Conservation (phyloP, 2,888 invertebrate species). For the Gerris lacustris region DNA sequence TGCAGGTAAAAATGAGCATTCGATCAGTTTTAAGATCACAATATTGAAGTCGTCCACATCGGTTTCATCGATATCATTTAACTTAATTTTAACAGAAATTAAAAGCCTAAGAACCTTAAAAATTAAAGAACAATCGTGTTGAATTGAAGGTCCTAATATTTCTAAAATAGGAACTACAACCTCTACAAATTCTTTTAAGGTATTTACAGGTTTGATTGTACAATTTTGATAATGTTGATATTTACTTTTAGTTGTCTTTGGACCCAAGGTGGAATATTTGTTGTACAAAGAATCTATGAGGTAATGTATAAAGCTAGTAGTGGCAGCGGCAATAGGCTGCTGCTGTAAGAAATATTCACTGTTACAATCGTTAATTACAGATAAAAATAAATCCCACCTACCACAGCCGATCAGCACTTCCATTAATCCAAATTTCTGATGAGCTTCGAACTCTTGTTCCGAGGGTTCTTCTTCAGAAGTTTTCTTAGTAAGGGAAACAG, state of each 20-base stretch:
- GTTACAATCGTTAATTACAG: slow-evolving; percentile 69
- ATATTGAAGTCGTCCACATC: slow-evolving; percentile 38
- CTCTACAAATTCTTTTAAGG: slow-evolving; percentile 58
- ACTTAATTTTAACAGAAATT: slow-evolving; percentile 35
- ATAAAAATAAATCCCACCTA: slow-evolving; percentile 77
- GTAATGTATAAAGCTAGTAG: slow-evolving; percentile 68
- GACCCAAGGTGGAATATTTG: background rate
- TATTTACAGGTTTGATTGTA: slow-evolving; percentile 45
- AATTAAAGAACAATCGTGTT: slow-evolving; percentile 76
- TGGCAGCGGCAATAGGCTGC: slow-evolving; percentile 61
- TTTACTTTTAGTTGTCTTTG: background rate
- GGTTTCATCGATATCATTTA: slow-evolving; percentile 33
- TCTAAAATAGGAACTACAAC: slow-evolving; percentile 74
- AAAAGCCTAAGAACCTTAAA: slow-evolving; percentile 59
- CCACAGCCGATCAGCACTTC: slow-evolving; percentile 78
- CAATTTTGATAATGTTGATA: background rate
- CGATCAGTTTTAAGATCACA: slow-evolving; percentile 45
- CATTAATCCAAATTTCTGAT: slow-evolving; percentile 89
- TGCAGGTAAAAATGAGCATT: slow-evolving; percentile 57
- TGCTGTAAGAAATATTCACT: slow-evolving; percentile 64
- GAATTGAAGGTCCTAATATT: slow-evolving; percentile 74
- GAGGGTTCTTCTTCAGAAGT: background rate
- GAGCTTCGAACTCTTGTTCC: slow-evolving; percentile 38
- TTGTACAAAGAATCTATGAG: slow-evolving; percentile 75
- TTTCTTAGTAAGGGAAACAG: background rate